Evolutionary conservation across 2,888 invertebrate species (phyloP), one percentile per base, ranked within the genome.

Genomic region (Phyllotreta cruciferae): DNA sequence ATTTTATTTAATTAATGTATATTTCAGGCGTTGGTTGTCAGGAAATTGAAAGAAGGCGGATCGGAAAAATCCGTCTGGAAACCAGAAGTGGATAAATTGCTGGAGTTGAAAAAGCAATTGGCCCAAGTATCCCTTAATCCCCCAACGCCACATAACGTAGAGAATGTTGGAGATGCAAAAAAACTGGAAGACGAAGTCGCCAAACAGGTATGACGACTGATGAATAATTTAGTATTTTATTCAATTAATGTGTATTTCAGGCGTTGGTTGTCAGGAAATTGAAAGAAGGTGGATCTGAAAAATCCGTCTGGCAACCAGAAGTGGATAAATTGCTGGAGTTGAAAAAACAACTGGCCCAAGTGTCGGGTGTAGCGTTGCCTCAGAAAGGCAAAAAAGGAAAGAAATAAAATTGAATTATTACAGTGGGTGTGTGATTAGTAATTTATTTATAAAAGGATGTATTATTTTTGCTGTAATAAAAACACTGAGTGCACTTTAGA

Each of bases 11-110:
- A 50, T 55, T 42, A 47, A 66, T 63, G 65, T 65, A 64, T 4
- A n/a, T 78, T 78, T 10, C 82, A 93, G 89, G 94, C 88, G 1
- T 84, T 87, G 14, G 84, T 88, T 69, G 93, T 96, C 0, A 85
- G 95, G 50, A 83, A 88, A 62, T 76, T 95, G 13, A 96, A 96
- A 80, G 82, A 88, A 0, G 85, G 87, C 3, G 92, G 90, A 44
- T 88, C 88, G 60, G 88, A 90, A 67, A 95, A 94, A 79, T 74
- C 86, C 0, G 86, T 87, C 0, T 90, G 92, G 87, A 89, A 92
- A 75, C 90, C 90, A 0, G 91, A 93, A 79, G 91, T 95, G 0
- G 84, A 85, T 13, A 84, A 85, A 60, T 82, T 95, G 42, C 79
- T 94, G n/a, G 85, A 87, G 50, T 81, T 94, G 54, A 95, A 95